phyloP scores from a whole-genome alignment of 2,888 invertebrate species.

The Leptopilina syphax region DNA sequence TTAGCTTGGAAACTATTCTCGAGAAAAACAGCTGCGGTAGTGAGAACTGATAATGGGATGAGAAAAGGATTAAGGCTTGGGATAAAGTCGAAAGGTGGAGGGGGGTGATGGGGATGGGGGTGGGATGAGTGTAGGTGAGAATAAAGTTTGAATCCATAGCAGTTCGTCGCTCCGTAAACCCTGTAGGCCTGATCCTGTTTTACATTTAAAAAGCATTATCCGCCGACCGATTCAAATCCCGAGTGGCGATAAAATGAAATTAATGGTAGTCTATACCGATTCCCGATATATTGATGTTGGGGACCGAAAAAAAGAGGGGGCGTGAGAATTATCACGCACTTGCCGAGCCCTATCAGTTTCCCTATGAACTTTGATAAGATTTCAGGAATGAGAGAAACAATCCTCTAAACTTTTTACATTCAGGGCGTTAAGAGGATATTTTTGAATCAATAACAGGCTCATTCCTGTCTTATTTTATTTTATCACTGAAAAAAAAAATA shows the following conservation, averaged over 20 bases:
- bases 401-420: neutral
- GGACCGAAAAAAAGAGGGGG: constrained; percentile 46
- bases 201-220: constrained; percentile 77
- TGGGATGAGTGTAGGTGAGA: constrained; percentile 31
- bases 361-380: constrained; percentile 18
- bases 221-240: constrained; percentile 71
- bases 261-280: constrained; percentile 74
- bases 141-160: constrained; percentile 72
- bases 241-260: constrained; percentile 75
- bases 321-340: constrained; percentile 55
- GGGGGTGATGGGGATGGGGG: no score
- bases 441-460: no score
- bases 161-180: constrained; percentile 64
- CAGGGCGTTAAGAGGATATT: no score
- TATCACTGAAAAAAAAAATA: no score
- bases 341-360: constrained; percentile 47
- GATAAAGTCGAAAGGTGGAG: neutral
- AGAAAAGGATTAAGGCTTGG: neutral
- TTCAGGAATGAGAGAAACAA: constrained; percentile 16
- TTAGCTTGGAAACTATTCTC: neutral
- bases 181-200: constrained; percentile 74
- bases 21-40: constrained; percentile 49
- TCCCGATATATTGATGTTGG: constrained; percentile 70
- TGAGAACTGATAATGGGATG: constrained; percentile 5
- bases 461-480: no score